Evolutionary conservation across 2,113 vertebrate species (phyloP), one percentile per base, ranked within the genome.

Genomic region (Nansenia antarctica): DNA sequence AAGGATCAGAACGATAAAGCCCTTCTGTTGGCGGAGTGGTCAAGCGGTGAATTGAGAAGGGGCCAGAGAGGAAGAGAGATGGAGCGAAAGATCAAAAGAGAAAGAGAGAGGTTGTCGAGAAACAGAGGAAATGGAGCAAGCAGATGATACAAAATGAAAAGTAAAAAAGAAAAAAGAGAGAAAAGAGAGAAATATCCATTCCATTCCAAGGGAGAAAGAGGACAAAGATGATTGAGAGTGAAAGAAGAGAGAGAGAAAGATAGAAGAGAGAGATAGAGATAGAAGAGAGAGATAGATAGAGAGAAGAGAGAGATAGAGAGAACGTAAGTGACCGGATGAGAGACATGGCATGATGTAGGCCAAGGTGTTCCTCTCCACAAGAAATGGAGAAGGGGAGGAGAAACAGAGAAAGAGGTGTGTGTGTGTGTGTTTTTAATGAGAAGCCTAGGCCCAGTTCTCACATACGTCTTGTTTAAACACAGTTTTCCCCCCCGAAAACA

Each of bases 1-100:
- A n/a, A n/a, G n/a, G n/a, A 85, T 87, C 85, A 57, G 1, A 69
- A 62, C 85, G 79, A 86, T 87, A 88, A 83, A 65, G 67, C 15
- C 2, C 57, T 66, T 61, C 65, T 55, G 42, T 72, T 78, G 78
- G 81, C 77, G 74, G 77, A 80, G 80, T 20, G 60, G 74, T 73
- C 61, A 55, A 0, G 72, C 39, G 3, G 60, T 27, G 39, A 54
- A 53, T 24, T 32, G 65, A 32, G 9, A 37, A 15, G 12, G n/a
- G n/a, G n/a, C n/a, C 29, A 24, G 18, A 2, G 24, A 34, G 8
- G 14, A 37, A 54, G 20, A 27, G 35, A 53, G 20, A 42, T 26
- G 15, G 12, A 53, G 57, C 52, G 29, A 62, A 12, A 67, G 9
- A 34, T 5, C 39, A 7, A 32, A 11, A 9, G 27, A 32, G 1